Conservation (phyloP, 1,140 invertebrate species). For the Galleria mellonella region DNA sequence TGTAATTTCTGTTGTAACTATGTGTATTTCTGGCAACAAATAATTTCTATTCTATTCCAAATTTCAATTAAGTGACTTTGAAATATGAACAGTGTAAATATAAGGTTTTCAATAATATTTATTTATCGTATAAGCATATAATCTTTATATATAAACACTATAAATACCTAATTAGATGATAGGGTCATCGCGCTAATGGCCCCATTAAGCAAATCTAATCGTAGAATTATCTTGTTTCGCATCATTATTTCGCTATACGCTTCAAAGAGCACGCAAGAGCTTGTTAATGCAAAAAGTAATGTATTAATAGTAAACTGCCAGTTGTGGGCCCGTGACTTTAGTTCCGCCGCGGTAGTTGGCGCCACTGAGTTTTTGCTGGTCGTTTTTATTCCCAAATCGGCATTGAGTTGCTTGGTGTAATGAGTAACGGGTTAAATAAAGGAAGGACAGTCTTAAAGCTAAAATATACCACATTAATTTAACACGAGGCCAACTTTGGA, state of each 20-base stretch:
- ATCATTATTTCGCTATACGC: neutral
- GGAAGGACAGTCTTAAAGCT: constrained; percentile 18
- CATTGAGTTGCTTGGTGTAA: constrained; percentile 42
- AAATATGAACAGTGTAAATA: too few species aligned
- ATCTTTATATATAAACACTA: too few species aligned
- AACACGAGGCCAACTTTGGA: too few species aligned
- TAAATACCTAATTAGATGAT: constrained; percentile 7
- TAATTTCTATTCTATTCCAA: too few species aligned
- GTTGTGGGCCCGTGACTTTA: neutral
- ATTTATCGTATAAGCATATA: too few species aligned
- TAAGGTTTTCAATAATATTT: too few species aligned
- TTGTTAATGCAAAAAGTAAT: constrained; percentile 10
- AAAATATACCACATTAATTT: neutral
- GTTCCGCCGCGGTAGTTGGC: neutral
- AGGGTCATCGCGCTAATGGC: constrained; percentile 6
- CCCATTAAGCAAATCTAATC: neutral
- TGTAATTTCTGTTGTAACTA: too few species aligned
- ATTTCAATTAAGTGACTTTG: too few species aligned
- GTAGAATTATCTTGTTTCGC: neutral
- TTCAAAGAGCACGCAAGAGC: constrained; percentile 1
- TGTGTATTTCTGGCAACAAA: too few species aligned
- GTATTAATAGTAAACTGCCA: constrained; percentile 7
- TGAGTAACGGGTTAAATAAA: constrained; percentile 54
- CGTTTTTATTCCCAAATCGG: constrained; percentile 23
- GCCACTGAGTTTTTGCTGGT: too few species aligned